Conservation (phyloP, 2,888 invertebrate genomes). For the Archaeoteleia sp. region DNA sequence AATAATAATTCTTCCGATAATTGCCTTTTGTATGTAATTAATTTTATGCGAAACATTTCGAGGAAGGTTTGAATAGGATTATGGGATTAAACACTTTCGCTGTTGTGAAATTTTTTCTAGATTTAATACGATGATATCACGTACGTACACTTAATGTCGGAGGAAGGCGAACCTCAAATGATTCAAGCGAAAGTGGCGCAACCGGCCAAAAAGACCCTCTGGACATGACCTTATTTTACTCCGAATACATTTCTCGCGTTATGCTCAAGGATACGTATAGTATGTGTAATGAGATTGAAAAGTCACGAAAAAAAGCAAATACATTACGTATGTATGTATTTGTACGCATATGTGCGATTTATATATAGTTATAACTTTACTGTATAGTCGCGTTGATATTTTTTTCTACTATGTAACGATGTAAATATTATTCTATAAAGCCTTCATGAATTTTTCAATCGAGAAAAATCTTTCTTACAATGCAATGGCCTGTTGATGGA, state of each 20-base stretch:
- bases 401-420: slow-evolving; percentile 16
- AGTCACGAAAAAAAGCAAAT: slow-evolving; percentile 20
- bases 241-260: slow-evolving; percentile 20
- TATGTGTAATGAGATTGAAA: slow-evolving; percentile 24
- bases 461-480: slow-evolving; percentile 13
- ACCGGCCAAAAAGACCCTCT: slow-evolving; percentile 33
- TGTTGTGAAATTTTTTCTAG: slow-evolving; percentile 24
- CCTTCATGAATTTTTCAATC: slow-evolving; percentile 21
- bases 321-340: slow-evolving; percentile 1
- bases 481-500: slow-evolving; percentile 11
- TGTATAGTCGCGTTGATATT: slow-evolving; percentile 10
- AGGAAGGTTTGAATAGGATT: neutral
- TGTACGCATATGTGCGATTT: slow-evolving; percentile 7
- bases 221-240: slow-evolving; percentile 35
- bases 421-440: slow-evolving; percentile 27
- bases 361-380: slow-evolving; percentile 4
- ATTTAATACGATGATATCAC: slow-evolving; percentile 19
- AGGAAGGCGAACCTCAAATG: slow-evolving; percentile 20
- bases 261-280: slow-evolving; percentile 15
- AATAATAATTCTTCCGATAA: too few relatives aligned
- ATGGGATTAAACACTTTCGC: slow-evolving; percentile 18
- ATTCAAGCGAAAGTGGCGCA: slow-evolving; percentile 26
- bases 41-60: neutral
- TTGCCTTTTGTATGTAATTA: too few relatives aligned
- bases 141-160: slow-evolving; percentile 11